These are phyloP conservation scores for Ellobius talpinus DNA, from an alignment of 2,113 vertebrate genomes.

Conservation along the genomic window DNA sequence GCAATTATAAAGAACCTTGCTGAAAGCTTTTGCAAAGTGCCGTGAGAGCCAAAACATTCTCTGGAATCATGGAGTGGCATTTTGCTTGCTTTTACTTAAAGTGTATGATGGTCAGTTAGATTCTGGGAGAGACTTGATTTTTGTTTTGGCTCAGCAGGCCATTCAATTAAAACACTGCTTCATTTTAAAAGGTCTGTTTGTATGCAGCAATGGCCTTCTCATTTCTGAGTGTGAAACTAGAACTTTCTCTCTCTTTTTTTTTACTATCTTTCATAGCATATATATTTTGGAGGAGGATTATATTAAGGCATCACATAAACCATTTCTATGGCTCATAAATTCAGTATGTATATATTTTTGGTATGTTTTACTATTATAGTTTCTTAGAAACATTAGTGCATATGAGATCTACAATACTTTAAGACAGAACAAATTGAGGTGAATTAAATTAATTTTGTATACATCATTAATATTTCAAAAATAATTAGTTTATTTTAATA, in stretches of 20 bases:
- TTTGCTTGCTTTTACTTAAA: constrained; percentile 75
- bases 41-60: constrained; percentile 59
- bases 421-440: not conserved
- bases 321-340: not conserved
- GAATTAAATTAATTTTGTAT: not conserved
- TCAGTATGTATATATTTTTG: not conserved
- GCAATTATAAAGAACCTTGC: constrained; percentile 71
- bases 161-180: constrained; percentile 80
- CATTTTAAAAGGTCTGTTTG: constrained; percentile 67
- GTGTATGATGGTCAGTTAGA: constrained; percentile 60
- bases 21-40: constrained; percentile 65
- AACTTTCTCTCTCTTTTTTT: constrained; percentile 11
- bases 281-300: not conserved
- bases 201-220: not conserved
- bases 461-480: not conserved
- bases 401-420: not conserved
- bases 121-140: constrained; percentile 67
- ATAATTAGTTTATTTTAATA: not conserved
- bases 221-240: constrained; percentile 49
- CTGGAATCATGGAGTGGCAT: not conserved
- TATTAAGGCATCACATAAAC: not conserved
- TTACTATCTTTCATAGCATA: constrained; percentile 16
- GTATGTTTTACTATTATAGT: not conserved
- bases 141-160: constrained; percentile 73
- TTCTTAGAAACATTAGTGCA: not conserved